Base-by-base conservation (phyloP, 2,888 invertebrate species). In the Cataglyphis rosenhaueri region DNA sequence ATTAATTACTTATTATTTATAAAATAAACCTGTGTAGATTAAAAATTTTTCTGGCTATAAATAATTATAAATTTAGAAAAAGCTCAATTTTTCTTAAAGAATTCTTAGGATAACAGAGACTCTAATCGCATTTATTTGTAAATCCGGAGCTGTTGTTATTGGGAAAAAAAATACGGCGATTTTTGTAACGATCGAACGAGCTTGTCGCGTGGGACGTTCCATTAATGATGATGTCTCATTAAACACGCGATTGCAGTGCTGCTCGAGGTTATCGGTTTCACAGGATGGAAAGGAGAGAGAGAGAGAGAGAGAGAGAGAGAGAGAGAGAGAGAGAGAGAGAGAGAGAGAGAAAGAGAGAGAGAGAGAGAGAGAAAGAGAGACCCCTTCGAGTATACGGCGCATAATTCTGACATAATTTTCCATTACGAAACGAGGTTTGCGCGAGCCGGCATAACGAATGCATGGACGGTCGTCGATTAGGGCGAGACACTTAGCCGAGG, bases 181-280 rank as follows among this genome's bases (percentile, higher is more conserved):
- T 75, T 81, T 81, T 85, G 68, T 84, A 85, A 87, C 66, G 81
- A 81, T 70, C 65, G 35, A 85, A 85, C 32, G 81, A 75, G 81
- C 64, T 44, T 32, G 83, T 83, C 88, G 89, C 84, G 88, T 88
- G 88, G 87, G 88, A 86, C 83, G 84, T 86, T 87, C 88, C 83
- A 86, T 89, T 89, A 88, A 89, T 87, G 86, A 89, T 85, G 89
- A 87, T 81, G 88, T 89, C 88, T 89, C 88, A 85, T 89, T 89
- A 89, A 89, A 71, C 89, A 83, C 68, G 71, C 66, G 82, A 38
- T 71, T 59, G 61, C 74, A 6, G 61, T 48, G 57, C 38, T 29
- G 41, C 52, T 61, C 89, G 87, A 86, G 89, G 89, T 86, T 89
- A 89, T 89, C 88, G 87, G 81, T 84, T 87, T 59, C 73, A 65